Evolutionary conservation across 2,888 invertebrate species (phyloP), one percentile per base, ranked within the genome.

Genomic region (Tetragonisca angustula): DNA sequence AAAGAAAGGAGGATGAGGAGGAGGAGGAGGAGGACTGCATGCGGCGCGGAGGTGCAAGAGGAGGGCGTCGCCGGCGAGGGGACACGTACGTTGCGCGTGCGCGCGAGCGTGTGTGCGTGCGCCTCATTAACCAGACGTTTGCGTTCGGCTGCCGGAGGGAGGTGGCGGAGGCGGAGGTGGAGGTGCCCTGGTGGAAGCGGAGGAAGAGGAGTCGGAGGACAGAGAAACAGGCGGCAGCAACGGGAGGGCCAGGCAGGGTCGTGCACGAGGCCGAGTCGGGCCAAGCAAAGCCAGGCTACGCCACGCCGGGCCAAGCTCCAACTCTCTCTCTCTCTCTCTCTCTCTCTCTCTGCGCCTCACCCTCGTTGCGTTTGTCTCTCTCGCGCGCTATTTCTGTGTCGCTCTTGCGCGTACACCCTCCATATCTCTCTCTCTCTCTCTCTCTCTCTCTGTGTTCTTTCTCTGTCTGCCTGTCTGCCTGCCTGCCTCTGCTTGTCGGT

Each of bases 81-180:
- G 88, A 85, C 84, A 87, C 91, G 91, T 89, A 81, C 83, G 89
- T 80, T 88, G 89, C 92, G 91, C 92, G 92, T 91, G 91, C 90
- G 92, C 90, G 88, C 89, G 88, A 88, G 89, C 90, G 90, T 90
- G 91, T 91, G 87, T 91, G 90, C 92, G 91, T 91, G 91, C 90
- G 92, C 90, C 92, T 92, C 93, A 93, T 93, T 92, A 93, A 91
- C 90, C 91, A 88, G 91, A 87, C 90, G 92, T 91, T 92, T 91
- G 90, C 89, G 88, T 90, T 88, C 85, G 86, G 81, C 84, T 85
- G 83, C 79, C 83, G 82, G 82, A 72, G 76, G 69, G 71, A 77
- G 71, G 72, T 59, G 78, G 78, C 68, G 71, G 77, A 64, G 77
- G 76, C 65, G 75, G 77, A 2, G 69, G 67, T 11, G 59, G 49